Conservation (phyloP, 2,888 invertebrate species). For the Erebia palarica region DNA sequence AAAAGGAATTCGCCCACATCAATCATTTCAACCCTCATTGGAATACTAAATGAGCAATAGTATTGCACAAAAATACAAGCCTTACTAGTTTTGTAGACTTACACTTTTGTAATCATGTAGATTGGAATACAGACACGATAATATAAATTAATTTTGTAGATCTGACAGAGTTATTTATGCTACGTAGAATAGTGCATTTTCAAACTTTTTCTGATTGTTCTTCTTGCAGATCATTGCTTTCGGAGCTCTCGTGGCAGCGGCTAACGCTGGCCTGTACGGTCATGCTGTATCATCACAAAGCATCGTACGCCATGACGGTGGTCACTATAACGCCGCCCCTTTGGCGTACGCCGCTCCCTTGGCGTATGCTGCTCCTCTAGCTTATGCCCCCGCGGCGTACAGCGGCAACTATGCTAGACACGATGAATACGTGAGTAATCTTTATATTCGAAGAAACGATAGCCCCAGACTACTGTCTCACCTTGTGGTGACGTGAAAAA, state of each 20-base stretch:
- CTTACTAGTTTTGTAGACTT: background rate
- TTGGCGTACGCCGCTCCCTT: conserved; percentile 51
- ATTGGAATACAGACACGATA: background rate
- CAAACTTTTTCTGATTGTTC: background rate
- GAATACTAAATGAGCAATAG: background rate
- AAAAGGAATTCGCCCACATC: conserved; percentile 6
- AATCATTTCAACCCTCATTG: background rate
- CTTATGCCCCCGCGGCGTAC: conserved; percentile 44
- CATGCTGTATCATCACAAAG: conserved; percentile 69
- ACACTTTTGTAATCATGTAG: background rate
- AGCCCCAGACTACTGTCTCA: too few species aligned
- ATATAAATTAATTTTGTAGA: background rate
- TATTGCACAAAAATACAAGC: conserved; percentile 1
- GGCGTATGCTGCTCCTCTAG: conserved; percentile 48
- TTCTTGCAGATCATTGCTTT: conserved; percentile 67
- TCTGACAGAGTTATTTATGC: background rate
- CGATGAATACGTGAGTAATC: conserved; percentile 46
- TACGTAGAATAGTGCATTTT: background rate
- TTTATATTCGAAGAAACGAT: too few species aligned
- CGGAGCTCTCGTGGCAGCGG: conserved; percentile 68
- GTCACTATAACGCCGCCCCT: conserved; percentile 56
- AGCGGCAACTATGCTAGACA: conserved; percentile 47
- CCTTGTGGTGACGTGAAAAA: too few species aligned
- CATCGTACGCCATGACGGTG: conserved; percentile 64
- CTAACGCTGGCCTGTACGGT: conserved; percentile 66